Percentiles rank a stretch among this genome's conserved stretches.
These are phyloP conservation scores for Melipona beecheii DNA, from an alignment of 2,888 invertebrate genomes.

Conservation along the genomic window DNA sequence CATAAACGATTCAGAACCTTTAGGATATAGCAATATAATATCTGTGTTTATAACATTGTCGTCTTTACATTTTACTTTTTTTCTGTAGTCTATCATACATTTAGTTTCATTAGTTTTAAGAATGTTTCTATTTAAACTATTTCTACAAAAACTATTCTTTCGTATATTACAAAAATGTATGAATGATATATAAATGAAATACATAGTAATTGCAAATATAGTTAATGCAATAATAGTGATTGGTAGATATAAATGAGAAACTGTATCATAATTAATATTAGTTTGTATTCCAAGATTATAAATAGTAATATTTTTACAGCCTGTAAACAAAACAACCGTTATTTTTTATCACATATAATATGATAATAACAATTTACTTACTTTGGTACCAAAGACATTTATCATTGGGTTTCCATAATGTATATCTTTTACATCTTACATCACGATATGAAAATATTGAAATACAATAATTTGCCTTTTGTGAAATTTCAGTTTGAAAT, in stretches of 20 bases:
- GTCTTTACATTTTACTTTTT: slow-evolving; percentile 25
- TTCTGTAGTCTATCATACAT: slow-evolving; percentile 1
- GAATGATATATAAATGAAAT: slow-evolving; percentile 17
- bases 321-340: slow-evolving; percentile 13
- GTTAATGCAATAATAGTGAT: slow-evolving; percentile 33
- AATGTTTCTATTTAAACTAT: background rate
- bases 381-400: slow-evolving; percentile 61
- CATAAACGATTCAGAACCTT: slow-evolving; percentile 68
- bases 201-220: slow-evolving; percentile 38
- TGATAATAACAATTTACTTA: slow-evolving; percentile 23
- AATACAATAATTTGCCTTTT: slow-evolving; percentile 59
- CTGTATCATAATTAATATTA: background rate
- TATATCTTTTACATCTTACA: slow-evolving; percentile 58
- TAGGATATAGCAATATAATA: slow-evolving; percentile 72
- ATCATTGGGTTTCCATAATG: slow-evolving; percentile 64
- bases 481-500: slow-evolving; percentile 36
- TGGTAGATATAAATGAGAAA: slow-evolving; percentile 11
- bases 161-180: slow-evolving; percentile 10
- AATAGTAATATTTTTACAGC: background rate
- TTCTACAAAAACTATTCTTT: background rate
- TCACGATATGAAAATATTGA: slow-evolving; percentile 53
- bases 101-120: background rate
- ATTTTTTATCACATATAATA: background rate
- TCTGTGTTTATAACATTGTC: slow-evolving; percentile 33
- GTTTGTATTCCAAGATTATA: background rate